A percentile compares a stretch with the other conserved stretches of the same genome.
Conservation (phyloP, 2,797 vertebrate species). For the Lepus townsendii region DNA sequence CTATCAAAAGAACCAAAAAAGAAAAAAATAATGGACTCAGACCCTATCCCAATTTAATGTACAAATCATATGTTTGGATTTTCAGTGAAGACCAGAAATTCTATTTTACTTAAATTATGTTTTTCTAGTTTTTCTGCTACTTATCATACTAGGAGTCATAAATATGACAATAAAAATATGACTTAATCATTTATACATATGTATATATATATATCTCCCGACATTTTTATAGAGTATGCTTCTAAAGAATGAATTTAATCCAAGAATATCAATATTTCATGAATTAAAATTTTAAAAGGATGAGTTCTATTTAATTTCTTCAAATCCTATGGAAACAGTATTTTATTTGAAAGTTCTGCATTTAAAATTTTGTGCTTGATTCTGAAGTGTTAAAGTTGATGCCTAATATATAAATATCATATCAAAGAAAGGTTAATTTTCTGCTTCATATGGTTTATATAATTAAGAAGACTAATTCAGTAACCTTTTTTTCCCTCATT, state of each 20-base stretch:
- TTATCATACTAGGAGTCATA: background rate
- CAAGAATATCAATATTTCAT: background rate
- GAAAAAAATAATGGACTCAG: background rate
- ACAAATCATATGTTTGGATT: background rate
- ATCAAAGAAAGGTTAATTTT: background rate
- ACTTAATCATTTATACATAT: background rate
- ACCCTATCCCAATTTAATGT: background rate
- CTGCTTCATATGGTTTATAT: background rate
- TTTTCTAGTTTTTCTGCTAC: background rate
- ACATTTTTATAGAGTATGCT: background rate
- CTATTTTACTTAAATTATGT: background rate
- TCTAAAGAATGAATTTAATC: slow-evolving; percentile 5
- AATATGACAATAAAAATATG: background rate
- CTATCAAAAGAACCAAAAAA: background rate
- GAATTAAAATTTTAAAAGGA: background rate
- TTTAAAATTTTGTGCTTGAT: background rate
- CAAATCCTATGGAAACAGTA: background rate
- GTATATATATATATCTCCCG: background rate
- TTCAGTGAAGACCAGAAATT: background rate
- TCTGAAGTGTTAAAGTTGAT: background rate
- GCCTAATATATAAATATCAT: background rate
- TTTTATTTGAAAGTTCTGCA: background rate
- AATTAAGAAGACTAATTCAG: too few species aligned
- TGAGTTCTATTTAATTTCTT: background rate
- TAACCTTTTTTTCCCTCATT: background rate